phyloP scores from a whole-genome alignment of 2,888 invertebrate species.

The Leucozona laternaria region DNA sequence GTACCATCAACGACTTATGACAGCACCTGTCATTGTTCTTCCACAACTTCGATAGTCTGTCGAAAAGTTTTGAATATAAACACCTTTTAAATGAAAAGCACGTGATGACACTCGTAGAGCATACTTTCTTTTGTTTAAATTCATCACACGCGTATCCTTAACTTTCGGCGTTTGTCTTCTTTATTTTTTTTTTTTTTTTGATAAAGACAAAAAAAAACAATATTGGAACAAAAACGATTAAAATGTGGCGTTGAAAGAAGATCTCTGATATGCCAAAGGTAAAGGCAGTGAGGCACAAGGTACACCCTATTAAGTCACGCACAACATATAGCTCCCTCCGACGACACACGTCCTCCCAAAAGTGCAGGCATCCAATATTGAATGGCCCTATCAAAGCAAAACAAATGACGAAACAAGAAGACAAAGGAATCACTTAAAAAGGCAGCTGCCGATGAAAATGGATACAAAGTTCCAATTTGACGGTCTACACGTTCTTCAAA shows the following conservation, averaged over 20 bases:
- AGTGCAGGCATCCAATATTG: constrained; percentile 25
- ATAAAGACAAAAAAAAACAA: neutral
- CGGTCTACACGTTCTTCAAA: neutral
- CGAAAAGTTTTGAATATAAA: constrained; percentile 12
- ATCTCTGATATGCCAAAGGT: constrained; percentile 43
- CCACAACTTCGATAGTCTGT: neutral
- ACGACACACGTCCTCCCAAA: constrained; percentile 51
- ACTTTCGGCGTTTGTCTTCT: constrained; percentile 15
- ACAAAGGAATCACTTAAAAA: constrained; percentile 24
- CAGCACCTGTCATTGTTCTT: neutral
- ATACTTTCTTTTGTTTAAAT: neutral
- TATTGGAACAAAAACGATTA: constrained; percentile 20
- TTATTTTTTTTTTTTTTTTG: constrained; percentile 20
- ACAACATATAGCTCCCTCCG: constrained; percentile 45
- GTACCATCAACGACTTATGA: constrained; percentile 1
- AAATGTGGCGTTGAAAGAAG: constrained; percentile 52
- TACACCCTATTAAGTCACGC: constrained; percentile 63
- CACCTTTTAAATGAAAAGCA: constrained; percentile 27
- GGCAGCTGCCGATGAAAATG: constrained; percentile 20
- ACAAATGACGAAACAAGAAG: constrained; percentile 24
- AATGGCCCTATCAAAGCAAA: constrained; percentile 27
- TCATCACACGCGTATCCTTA: constrained; percentile 28
- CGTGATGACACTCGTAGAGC: constrained; percentile 16
- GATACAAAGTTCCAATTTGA: constrained; percentile 14
- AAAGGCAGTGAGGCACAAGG: neutral